A percentile compares a stretch with the other conserved stretches of the same genome.
Evolutionary conservation across 2,113 vertebrate species (phyloP).

Genomic region (Elgaria multicarinata): DNA sequence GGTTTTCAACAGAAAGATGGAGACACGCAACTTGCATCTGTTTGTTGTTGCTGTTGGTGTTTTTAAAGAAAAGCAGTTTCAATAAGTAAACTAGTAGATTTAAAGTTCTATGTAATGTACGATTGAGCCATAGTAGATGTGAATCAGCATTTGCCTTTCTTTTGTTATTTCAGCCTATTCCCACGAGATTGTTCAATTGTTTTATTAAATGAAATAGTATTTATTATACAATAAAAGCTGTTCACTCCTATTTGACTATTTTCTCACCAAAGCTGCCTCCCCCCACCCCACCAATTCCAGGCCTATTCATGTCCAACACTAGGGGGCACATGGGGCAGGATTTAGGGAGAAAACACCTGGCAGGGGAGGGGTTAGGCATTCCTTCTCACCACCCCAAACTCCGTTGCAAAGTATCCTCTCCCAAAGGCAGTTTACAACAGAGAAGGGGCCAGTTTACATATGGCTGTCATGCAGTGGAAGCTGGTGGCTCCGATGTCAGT

Average conservation of each 20-base stretch:
- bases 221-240: background rate
- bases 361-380: background rate
- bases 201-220: background rate
- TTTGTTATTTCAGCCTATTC: background rate
- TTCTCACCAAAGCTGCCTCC: background rate
- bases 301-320: background rate
- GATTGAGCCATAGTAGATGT: conserved; percentile 43
- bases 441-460: background rate
- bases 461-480: too few relatives aligned
- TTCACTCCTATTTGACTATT: background rate
- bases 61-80: conserved; percentile 36
- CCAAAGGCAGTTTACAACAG: background rate
- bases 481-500: too few relatives aligned
- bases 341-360: background rate
- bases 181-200: background rate
- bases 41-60: conserved; percentile 2
- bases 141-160: conserved; percentile 31
- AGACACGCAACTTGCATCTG: background rate
- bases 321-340: too few relatives aligned
- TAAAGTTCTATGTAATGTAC: background rate
- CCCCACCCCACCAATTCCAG: background rate
- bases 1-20: background rate
- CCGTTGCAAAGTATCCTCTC: background rate
- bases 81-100: conserved; percentile 19
- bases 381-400: too few relatives aligned